Conservation (phyloP, 2,113 vertebrate species). For the Stigmatopora argus region DNA sequence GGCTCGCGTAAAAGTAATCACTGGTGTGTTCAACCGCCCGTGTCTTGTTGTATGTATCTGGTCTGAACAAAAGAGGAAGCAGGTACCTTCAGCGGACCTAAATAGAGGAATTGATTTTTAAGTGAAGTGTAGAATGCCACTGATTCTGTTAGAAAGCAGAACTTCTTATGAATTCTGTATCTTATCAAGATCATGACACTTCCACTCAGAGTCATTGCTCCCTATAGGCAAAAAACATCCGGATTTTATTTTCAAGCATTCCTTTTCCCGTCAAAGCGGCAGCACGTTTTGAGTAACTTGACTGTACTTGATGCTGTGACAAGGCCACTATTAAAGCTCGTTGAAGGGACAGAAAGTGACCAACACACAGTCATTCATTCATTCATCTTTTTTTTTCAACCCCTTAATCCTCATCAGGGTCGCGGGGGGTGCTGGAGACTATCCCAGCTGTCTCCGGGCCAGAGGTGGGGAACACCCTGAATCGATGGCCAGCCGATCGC, state of each 20-base stretch:
- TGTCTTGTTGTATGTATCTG: conserved; percentile 12
- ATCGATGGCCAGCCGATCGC: too few relatives aligned
- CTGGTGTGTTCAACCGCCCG: background rate
- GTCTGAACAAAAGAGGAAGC: conserved; percentile 39
- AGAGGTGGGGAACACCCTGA: too few relatives aligned
- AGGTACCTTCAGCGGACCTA: background rate
- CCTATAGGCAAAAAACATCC: background rate
- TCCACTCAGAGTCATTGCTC: too few relatives aligned
- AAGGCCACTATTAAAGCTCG: conserved; percentile 39
- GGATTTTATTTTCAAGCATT: conserved; percentile 33
- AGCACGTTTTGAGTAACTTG: background rate
- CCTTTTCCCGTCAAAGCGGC: conserved; percentile 18
- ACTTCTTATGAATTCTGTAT: conserved; percentile 4
- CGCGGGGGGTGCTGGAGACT: too few relatives aligned
- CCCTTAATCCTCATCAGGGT: too few relatives aligned
- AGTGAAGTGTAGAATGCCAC: background rate
- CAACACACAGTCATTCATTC: background rate
- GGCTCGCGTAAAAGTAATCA: background rate
- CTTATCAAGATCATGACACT: background rate
- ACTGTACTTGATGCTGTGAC: conserved; percentile 47
- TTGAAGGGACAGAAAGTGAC: too few relatives aligned
- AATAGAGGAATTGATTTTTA: conserved; percentile 19
- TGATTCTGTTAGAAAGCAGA: conserved; percentile 18
- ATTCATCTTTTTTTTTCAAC: too few relatives aligned
- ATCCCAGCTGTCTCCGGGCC: too few relatives aligned